These are phyloP conservation scores for Agonopterix subpropinquella DNA, from an alignment of 2,888 invertebrate genomes.

Conservation along the genomic window DNA sequence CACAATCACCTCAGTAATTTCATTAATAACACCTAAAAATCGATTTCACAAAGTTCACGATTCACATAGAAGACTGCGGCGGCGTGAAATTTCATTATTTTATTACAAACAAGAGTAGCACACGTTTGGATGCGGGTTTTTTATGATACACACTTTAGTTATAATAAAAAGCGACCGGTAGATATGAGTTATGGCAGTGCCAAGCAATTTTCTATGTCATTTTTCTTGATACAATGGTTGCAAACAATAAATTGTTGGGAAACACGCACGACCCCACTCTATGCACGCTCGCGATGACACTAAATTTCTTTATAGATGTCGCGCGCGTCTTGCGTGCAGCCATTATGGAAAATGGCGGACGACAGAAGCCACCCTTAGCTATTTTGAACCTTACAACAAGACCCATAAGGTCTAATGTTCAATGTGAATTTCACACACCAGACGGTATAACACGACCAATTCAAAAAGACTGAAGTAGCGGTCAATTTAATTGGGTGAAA, in stretches of 20 bases:
- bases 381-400: constrained; percentile 20
- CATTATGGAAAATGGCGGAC: constrained; percentile 68
- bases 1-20: constrained; percentile 68
- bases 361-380: constrained; percentile 30
- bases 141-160: constrained; percentile 23
- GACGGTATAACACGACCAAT: constrained; percentile 52
- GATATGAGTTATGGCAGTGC: constrained; percentile 26
- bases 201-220: constrained; percentile 48
- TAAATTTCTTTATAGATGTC: constrained; percentile 65
- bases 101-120: constrained; percentile 34
- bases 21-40: constrained; percentile 75
- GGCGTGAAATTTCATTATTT: constrained; percentile 66
- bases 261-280: constrained; percentile 39
- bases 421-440: constrained; percentile 34
- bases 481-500: constrained; percentile 18
- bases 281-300: constrained; percentile 62
- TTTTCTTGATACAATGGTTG: constrained; percentile 61
- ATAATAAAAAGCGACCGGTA: constrained; percentile 22
- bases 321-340: constrained; percentile 43
- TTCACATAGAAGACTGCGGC: constrained; percentile 59
- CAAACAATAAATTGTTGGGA: constrained; percentile 46
- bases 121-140: constrained; percentile 22
- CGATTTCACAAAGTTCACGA: constrained; percentile 68
- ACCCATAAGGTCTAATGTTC: constrained; percentile 6
- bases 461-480: constrained; percentile 32